A percentile compares a stretch with the other conserved stretches of the same genome.
Evolutionary conservation across 1,140 invertebrate species (phyloP).

Genomic region (Drosophila ironensis): DNA sequence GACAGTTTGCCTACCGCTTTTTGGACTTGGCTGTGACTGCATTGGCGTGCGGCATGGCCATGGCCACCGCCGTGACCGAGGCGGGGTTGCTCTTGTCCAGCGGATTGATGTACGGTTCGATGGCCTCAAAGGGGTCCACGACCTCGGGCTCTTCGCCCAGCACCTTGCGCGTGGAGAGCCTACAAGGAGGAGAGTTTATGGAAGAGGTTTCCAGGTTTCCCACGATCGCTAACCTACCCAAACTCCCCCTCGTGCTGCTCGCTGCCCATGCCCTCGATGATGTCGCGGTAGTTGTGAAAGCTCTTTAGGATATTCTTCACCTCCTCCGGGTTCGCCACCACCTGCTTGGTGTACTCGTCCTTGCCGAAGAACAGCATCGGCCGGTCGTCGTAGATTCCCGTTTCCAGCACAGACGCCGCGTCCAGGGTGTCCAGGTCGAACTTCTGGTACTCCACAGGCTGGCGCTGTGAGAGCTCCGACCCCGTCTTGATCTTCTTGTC

Average conservation of each 20-base stretch:
- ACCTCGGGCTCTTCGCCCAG: conserved; percentile 14
- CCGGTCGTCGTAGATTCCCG: conserved; percentile 68
- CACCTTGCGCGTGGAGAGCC: conserved; percentile 35
- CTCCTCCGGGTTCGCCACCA: conserved; percentile 59
- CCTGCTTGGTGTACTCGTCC: conserved; percentile 60
- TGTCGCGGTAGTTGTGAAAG: conserved; percentile 73
- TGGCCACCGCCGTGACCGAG: not conserved
- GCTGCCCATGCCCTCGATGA: conserved; percentile 82
- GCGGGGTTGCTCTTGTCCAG: conserved; percentile 12
- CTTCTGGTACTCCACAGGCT: conserved; percentile 71
- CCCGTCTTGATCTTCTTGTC: conserved; percentile 72
- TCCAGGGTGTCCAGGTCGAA: conserved; percentile 66
- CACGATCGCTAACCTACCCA: conserved; percentile 17
- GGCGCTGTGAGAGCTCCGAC: conserved; percentile 24
- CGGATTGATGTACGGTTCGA: conserved; percentile 61
- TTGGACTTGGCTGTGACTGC: conserved; percentile 54
- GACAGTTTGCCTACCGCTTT: conserved; percentile 35
- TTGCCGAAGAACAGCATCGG: conserved; percentile 77
- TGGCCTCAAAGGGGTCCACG: conserved; percentile 62
- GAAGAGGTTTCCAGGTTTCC: not conserved
- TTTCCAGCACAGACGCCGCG: conserved; percentile 51
- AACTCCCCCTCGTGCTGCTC: conserved; percentile 78
- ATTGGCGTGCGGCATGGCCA: not conserved
- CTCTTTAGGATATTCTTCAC: conserved; percentile 70
- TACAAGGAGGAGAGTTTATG: conserved; percentile 1